Conservation (phyloP, 64 coral and sea anemone species). For the Trachythela sp. region DNA sequence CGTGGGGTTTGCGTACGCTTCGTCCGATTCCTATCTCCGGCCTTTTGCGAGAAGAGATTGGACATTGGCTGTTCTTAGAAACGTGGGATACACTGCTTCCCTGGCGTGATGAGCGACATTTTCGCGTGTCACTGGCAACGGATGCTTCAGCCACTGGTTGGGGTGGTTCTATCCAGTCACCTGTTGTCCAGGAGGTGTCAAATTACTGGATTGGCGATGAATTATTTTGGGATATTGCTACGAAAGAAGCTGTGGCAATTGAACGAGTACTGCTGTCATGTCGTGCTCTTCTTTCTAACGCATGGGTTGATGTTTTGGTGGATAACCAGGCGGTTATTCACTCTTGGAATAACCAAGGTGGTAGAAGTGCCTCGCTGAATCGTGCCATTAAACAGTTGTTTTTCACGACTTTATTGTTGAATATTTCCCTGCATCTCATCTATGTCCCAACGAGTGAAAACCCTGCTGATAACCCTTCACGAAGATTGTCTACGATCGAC, state of each 20-base stretch:
- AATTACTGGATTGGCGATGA: neutral
- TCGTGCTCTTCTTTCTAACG: neutral
- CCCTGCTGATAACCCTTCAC: neutral
- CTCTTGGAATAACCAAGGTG: neutral
- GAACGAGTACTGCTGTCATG: neutral
- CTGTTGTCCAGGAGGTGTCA: neutral
- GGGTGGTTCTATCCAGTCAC: neutral
- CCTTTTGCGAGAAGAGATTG: slow-evolving; percentile 12
- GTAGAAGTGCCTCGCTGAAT: neutral
- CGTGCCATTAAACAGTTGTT: neutral
- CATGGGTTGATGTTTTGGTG: neutral
- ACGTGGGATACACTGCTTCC: too few relatives aligned
- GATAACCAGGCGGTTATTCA: neutral
- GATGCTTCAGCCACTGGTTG: slow-evolving; percentile 8
- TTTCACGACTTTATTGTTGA: neutral
- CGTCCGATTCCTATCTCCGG: neutral
- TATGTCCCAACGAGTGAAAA: neutral
- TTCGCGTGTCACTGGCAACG: neutral
- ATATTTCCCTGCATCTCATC: neutral
- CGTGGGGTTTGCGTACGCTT: neutral
- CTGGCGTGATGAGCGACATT: too few relatives aligned
- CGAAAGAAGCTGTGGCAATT: neutral
- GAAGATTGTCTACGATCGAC: neutral
- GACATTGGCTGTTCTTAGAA: slow-evolving; percentile 48
- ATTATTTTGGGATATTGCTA: neutral